phyloP scores from a whole-genome alignment of 2,797 vertebrate species.

The Myotis planiceps region DNA sequence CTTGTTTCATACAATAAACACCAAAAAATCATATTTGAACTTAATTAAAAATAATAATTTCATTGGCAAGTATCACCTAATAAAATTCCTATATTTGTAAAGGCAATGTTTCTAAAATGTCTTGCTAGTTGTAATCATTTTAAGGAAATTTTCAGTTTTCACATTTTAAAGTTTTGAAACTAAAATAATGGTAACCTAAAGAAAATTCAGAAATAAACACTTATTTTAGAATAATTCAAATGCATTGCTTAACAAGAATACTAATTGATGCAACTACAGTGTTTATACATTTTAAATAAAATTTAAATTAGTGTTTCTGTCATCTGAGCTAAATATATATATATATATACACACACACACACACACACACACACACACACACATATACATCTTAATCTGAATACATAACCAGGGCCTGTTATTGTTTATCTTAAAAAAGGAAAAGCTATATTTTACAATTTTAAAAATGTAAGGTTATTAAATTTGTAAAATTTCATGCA shows the following conservation, averaged over 20 bases:
- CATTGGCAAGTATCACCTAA: not conserved
- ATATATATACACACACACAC: not conserved
- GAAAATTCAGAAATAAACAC: not conserved
- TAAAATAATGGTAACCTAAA: not conserved
- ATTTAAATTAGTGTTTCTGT: not conserved
- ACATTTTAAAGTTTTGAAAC: not conserved
- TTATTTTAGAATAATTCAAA: conserved; percentile 35
- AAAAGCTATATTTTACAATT: not conserved
- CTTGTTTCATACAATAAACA: not conserved
- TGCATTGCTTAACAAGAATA: not conserved
- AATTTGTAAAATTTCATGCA: not conserved
- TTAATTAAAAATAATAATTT: not conserved
- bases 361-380: no score
- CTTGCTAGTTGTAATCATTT: not conserved
- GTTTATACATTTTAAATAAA: not conserved
- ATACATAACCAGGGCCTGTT: not conserved
- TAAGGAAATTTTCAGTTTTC: not conserved
- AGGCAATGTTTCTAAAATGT: not conserved
- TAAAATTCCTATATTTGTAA: not conserved
- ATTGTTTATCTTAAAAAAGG: not conserved
- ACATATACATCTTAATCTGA: not conserved
- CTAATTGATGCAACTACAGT: not conserved
- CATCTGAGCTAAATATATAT: not conserved
- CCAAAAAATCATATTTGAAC: not conserved
- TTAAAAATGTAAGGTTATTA: not conserved